Conservation (phyloP, 2,888 invertebrate genomes). For the Melanophora roralis region DNA sequence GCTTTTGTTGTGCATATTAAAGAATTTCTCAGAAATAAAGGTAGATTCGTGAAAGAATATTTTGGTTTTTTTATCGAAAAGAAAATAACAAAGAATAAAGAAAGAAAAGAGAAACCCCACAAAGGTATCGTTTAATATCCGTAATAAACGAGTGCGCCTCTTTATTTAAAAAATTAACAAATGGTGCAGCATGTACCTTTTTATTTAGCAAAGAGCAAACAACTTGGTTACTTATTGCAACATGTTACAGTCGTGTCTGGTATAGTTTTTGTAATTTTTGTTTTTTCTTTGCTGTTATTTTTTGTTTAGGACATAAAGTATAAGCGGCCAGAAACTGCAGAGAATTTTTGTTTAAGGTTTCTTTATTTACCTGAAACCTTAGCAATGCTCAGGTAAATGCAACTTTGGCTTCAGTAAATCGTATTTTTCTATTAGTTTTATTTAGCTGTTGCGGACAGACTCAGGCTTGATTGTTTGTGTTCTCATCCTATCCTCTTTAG, state of each 20-base stretch:
- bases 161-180: neutral
- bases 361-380: conserved; percentile 32
- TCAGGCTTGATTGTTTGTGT: neutral
- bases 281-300: neutral
- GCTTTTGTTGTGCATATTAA: conserved; percentile 15
- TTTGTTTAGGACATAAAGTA: neutral
- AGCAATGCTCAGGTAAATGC: conserved; percentile 13
- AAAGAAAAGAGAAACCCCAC: conserved; percentile 27
- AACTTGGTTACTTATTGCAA: neutral
- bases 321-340: neutral
- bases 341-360: conserved; percentile 8
- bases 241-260: neutral
- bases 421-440: neutral
- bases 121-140: conserved; percentile 1
- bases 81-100: neutral
- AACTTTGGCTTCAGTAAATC: conserved; percentile 23
- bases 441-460: neutral
- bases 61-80: neutral
- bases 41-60: neutral
- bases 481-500: neutral
- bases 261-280: neutral
- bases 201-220: conserved; percentile 9
- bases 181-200: conserved; percentile 21
- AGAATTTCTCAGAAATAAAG: conserved; percentile 17
- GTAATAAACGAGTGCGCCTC: neutral